Evolutionary conservation across 30 jellyfish, hydroid and myxozoan genomes (phyloP), one percentile per base, ranked within the genome.

Genomic region (Cassiopea xamachana): DNA sequence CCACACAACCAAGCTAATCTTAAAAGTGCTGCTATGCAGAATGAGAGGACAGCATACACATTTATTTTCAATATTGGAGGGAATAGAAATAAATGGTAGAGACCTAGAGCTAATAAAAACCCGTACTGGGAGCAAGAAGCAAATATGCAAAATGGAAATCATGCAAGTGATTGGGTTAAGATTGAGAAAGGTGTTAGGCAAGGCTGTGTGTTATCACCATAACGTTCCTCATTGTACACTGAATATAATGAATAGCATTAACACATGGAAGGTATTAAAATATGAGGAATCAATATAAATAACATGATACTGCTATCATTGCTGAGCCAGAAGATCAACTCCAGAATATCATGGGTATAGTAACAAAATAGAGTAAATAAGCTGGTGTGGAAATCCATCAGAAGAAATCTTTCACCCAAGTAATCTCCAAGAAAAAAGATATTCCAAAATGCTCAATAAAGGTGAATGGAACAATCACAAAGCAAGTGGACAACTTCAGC

Each of bases 41-140:
- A 16, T 19, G 47, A 48, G 70, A 48, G 47, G 70, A 27, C 13
- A 75, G 51, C 83, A 86, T 60, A 74, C 75, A 62, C 75, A 86
- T 17, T 76, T 86, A 14, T 49, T 86, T 13, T 18, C 62, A 46
- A 43, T 86, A 81, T 48, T 86, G 80, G 67, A 61, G 75, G 58
- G 44, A 19, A 48, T 86, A 12, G 93, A 86, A 44, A 44, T 86
- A 10, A 45, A 74, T 76, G 88, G 93, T 2, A 86, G 75, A 61
- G 88, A 86, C 69, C 17, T 86, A 17, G 74, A 81, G 17, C 43
- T 86, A 7, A 49, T 86, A 7, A 19, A 87, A 86, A 86, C 60
- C 55, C 75, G 79, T 86, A 76, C 79, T 86, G 93, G 93, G 93
- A 86, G 71, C 88, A 86, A 62, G 62, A 80, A 18, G 88, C 93